Conservation (phyloP, 2,888 invertebrate genomes). For the Vesta saturnalis region DNA sequence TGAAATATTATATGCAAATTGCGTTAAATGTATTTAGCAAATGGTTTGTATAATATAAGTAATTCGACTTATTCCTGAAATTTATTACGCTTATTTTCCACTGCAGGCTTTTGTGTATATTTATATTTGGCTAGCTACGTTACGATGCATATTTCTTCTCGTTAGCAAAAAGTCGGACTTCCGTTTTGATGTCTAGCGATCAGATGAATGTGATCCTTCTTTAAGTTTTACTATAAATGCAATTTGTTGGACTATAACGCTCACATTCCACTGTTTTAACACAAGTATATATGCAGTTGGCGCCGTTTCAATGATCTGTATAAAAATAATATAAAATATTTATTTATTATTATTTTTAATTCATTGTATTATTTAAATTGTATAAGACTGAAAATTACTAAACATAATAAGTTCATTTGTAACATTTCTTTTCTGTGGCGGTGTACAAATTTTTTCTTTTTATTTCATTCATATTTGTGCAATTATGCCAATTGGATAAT, state of each 20-base stretch:
- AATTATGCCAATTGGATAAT: no score
- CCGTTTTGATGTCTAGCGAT: conserved; percentile 48
- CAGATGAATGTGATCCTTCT: conserved; percentile 35
- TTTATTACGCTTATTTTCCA: conserved; percentile 3
- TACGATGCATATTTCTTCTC: conserved; percentile 43
- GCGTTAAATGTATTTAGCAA: conserved; percentile 5
- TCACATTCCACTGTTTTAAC: conserved; percentile 32
- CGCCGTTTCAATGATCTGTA: conserved; percentile 26
- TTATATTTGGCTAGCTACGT: conserved; percentile 24
- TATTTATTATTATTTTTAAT: conserved; percentile 22
- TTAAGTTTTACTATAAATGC: conserved; percentile 25
- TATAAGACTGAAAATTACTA: no score
- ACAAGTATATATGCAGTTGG: conserved; percentile 30
- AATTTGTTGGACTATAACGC: conserved; percentile 28
- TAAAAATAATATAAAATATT: conserved; percentile 18
- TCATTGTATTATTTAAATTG: conserved; percentile 20
- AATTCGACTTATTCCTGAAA: conserved; percentile 6
- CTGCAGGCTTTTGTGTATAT: conserved; percentile 5
- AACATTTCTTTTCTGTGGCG: conserved; percentile 20
- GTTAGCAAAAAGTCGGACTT: conserved; percentile 48
- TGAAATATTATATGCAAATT: conserved; percentile 1
- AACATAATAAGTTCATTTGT: no score
- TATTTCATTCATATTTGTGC: no score
- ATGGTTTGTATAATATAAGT: conserved; percentile 11
- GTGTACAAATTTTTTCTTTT: background rate